phyloP scores from a whole-genome alignment of 2,888 invertebrate species.

The Arrhopalites spinosus region DNA sequence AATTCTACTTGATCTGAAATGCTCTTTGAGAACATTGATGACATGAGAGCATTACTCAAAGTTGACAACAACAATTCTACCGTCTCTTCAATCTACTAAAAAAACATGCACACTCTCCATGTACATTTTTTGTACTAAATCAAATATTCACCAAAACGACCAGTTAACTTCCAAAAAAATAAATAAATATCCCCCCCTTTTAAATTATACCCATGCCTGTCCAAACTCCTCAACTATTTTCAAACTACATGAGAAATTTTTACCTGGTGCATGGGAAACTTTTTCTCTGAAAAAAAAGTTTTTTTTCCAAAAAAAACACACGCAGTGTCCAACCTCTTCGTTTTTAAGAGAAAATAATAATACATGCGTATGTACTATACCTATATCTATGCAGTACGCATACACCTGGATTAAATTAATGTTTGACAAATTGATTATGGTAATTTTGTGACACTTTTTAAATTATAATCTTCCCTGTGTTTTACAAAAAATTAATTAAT shows the following conservation, averaged over 20 bases:
- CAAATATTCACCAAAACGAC: no score
- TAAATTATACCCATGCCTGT: no score
- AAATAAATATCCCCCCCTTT: no score
- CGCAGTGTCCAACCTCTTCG: neutral
- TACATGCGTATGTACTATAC: neutral
- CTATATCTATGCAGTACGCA: neutral
- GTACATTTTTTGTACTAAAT: no score
- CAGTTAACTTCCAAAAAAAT: no score
- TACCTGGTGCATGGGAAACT: no score
- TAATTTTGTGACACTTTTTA: conserved; percentile 24
- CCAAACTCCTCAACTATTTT: no score
- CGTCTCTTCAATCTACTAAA: no score
- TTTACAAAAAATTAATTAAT: neutral
- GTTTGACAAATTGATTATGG: conserved; percentile 31
- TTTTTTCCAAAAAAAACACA: neutral
- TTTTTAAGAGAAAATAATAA: no score
- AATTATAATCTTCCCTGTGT: conserved; percentile 6
- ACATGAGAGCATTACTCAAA: conserved; percentile 16
- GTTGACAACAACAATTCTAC: conserved; percentile 12
- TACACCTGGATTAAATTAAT: neutral
- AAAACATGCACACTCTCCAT: no score
- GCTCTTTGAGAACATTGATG: conserved; percentile 24
- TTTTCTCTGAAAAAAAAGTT: no score
- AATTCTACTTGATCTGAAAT: conserved; percentile 30
- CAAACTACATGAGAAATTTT: no score